A percentile compares a stretch with the other conserved stretches of the same genome.
phyloP scores from a whole-genome alignment of 2,113 vertebrate species.

The Okapia johnstoni region DNA sequence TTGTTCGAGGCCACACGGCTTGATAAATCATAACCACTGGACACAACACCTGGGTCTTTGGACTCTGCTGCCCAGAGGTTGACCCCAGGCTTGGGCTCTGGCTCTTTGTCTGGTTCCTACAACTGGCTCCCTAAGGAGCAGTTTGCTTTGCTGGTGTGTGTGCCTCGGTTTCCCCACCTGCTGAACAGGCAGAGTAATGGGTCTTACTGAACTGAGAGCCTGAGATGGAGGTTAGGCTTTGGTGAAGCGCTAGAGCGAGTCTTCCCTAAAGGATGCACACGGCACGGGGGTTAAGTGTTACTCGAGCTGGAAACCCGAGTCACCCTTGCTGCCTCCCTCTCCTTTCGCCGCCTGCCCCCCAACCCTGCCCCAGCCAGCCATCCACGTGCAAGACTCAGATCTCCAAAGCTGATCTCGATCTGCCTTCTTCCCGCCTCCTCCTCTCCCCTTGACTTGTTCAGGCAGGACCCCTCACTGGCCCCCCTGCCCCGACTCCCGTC shows the following conservation, averaged over 20 bases:
- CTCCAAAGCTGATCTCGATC: background rate
- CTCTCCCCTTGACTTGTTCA: background rate
- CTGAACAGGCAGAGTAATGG: background rate
- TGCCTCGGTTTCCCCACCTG: background rate
- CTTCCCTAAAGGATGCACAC: background rate
- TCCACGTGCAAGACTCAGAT: background rate
- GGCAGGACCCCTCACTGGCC: background rate
- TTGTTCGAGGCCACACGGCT: background rate
- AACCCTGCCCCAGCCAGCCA: background rate
- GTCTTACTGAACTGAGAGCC: background rate
- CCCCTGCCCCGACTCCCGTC: background rate
- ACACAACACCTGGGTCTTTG: background rate
- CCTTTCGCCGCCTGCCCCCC: background rate
- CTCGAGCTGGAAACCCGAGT: background rate
- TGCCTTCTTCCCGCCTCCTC: background rate
- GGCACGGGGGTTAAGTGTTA: background rate
- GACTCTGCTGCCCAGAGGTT: background rate
- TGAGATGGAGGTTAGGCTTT: background rate
- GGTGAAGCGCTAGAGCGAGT: background rate
- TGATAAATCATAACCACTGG: background rate
- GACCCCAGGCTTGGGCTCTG: background rate
- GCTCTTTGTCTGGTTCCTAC: background rate
- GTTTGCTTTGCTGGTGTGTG: background rate
- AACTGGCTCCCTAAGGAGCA: background rate
- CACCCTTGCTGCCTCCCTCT: background rate